Base-by-base conservation (phyloP, 2,888 invertebrate species). In the Hypsopygia costalis region DNA sequence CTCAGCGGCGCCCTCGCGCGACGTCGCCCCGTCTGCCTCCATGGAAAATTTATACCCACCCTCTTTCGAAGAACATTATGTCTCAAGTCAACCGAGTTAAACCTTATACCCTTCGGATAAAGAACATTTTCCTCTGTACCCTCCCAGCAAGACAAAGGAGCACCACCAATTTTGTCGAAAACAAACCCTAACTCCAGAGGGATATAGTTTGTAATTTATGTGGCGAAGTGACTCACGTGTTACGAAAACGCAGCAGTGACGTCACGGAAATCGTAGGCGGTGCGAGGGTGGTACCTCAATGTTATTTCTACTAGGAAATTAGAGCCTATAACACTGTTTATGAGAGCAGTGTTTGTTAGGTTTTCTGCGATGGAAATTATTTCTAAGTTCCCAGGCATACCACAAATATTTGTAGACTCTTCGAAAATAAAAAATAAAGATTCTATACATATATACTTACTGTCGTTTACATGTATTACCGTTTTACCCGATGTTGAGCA, bases 21-120 rank as follows among this genome's bases (percentile, higher is more conserved):
- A 83, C 85, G 86, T 86, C 87, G 85, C 86, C 82, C 81, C 86
- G 86, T 86, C 87, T 87, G 73, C 87, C 87, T 78, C 87, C 86
- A 83, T 86, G 69, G 74, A 87, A 87, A 88, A 88, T 88, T 87
- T 88, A 88, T 88, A 87, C 83, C 87, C 81, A 81, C 87, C 86
- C 86, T 79, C 78, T 71, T 62, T 61, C 75, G 72, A 82, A 85
- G 85, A 83, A 83, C 77, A 82, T 86, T 80, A 78, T 67, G 55
- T 54, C 47, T 48, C 50, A 38, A 33, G 47, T 55, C 47, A 21
- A 41, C 58, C 40, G 69, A 78, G 78, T 51, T 66, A 62, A 61
- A 72, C 79, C 73, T 62, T 78, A 64, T 45, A 11, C 35, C 55
- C 36, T 43, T 45, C 50, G 48, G 55, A 66, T 72, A 85, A 58